Evolutionary conservation across 2,888 invertebrate genomes (phyloP).

Genomic region (Allolobophora icterica): DNA sequence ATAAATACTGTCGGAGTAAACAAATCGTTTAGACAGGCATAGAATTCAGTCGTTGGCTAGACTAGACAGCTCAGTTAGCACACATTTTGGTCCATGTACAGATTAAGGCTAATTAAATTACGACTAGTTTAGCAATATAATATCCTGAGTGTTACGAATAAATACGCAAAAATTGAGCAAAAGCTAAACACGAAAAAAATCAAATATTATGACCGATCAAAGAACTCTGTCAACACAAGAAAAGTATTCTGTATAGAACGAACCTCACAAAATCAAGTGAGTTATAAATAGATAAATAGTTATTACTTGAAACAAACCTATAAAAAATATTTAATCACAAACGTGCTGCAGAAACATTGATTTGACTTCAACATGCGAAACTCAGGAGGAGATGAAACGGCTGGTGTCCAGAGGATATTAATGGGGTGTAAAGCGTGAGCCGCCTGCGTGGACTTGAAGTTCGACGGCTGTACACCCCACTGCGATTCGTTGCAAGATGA

Average conservation of each 20-base stretch:
- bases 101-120: not conserved
- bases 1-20: too few relatives aligned
- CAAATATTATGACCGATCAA: too few relatives aligned
- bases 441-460: not conserved
- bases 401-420: not conserved
- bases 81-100: not conserved
- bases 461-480: not conserved
- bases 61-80: not conserved
- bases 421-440: not conserved
- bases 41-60: too few relatives aligned
- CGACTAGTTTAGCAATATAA: not conserved
- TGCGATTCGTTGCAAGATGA: not conserved
- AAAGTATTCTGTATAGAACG: not conserved
- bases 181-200: too few relatives aligned
- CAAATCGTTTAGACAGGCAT: too few relatives aligned
- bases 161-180: too few relatives aligned
- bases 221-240: not conserved
- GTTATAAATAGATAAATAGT: not conserved
- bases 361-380: not conserved
- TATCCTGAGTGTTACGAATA: not conserved
- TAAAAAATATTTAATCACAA: not conserved
- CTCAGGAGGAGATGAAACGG: not conserved
- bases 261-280: not conserved
- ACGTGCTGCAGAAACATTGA: not conserved
- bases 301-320: not conserved